Base-by-base conservation (phyloP, 2,113 vertebrate genomes). In the Cnemophilus loriae region DNA sequence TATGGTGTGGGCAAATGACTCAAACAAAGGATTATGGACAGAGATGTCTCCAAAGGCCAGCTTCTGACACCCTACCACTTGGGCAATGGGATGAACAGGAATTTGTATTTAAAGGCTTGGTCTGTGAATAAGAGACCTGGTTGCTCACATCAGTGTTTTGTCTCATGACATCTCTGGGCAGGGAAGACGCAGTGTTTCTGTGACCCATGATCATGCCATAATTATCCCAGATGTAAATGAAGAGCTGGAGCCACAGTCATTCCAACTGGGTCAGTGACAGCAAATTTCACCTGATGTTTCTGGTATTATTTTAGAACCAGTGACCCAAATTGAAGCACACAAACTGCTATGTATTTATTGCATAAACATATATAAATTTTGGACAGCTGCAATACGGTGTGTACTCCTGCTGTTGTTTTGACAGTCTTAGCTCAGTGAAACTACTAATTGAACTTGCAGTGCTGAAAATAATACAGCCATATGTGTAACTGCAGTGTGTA, bases 391-490 rank as follows among this genome's bases (percentile, higher is more conserved):
- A 86, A 42, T 86, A 83, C 5, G 5, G 49, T 73, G 68, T 42
- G 60, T 44, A 30, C 33, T 85, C 78, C 68, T 73, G 50, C 89
- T 92, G 60, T 87, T 91, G 67, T 81, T 96, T 80, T 92, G 89
- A 95, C 86, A 81, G 64, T 35, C 69, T 82, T 85, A 88, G 81
- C 90, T 78, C 9, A 42, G 63, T 88, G 79, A 96, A 90, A 93
- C 93, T 89, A 67, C 93, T 94, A 93, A 95, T 92, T 96, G 92
- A 86, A 30, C 74, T 95, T 76, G 50, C 69, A 95, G 82, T 77
- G 75, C 84, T 73, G 89, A 90, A 96, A 95, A 96, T 96, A 94
- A 96, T 95, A 93, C 63, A 93, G 89, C 92, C 94, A 94, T 96
- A 96, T 96, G 95, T 87, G 78, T 90, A 96, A 94, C 90, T 96